Base-by-base conservation (phyloP, 2,113 vertebrate genomes). In the Calidris pugnax region DNA sequence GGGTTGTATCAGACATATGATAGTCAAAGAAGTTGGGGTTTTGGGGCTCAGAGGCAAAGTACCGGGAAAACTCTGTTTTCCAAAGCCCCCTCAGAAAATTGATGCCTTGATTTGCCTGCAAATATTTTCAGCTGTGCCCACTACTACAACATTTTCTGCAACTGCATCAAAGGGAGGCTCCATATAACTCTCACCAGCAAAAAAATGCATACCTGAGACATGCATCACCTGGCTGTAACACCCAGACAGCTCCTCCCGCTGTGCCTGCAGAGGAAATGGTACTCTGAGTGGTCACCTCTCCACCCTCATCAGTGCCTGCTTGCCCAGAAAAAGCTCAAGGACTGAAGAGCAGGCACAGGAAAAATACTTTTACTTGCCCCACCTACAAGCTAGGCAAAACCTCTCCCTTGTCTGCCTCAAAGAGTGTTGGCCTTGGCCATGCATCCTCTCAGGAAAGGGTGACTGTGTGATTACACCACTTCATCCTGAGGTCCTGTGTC, bases 1-100 rank as follows among this genome's bases (percentile, higher is more conserved):
- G 23, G 23, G 2, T 71, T 60, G 27, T 21, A 27, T 43, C 24
- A 43, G 41, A 30, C 9, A 35, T 23, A 41, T 8, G 48, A 57
- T 33, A 62, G 35, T 56, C 53, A 86, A 64, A 76, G 19, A 72
- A 45, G 10, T 5, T 51, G 35, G 14, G 12, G 9, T 17, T 50
- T 72, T 4, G 64, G 9, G 35, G 9, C 28, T 69, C 5, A 1
- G 13, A 41, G 11, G 39, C 0, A 1, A 56, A 73, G 55, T 56
- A 83, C 8, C 28, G 57, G 13, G 23, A 79, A 26, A 32, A 47
- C 14, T 48, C n/a, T 71, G 33, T 53, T 67, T 60, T 68, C 30
- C 59, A 86, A n/a, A 77, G 18, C 6, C 13, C 3, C 9, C 19
- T 78, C 66, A 56, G 48, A 19, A 63, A 90, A 68, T 1, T 37